These are phyloP conservation scores for Adelognathus sp. DNA, from an alignment of 2,888 invertebrate species.

Conservation along the genomic window DNA sequence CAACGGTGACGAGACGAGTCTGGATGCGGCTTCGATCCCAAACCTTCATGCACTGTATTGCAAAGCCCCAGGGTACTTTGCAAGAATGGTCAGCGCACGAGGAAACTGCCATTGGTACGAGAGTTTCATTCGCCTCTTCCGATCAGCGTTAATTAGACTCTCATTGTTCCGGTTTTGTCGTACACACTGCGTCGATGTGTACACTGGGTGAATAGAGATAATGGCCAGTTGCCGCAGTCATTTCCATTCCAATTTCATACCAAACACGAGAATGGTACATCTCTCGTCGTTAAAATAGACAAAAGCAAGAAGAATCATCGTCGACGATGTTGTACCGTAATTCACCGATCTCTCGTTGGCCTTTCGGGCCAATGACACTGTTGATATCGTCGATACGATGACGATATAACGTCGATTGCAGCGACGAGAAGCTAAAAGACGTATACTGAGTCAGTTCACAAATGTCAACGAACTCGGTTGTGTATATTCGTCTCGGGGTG, in stretches of 20 bases:
- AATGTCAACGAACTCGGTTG: neutral
- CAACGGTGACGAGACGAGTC: slow-evolving; percentile 27
- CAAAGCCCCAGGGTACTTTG: slow-evolving; percentile 12
- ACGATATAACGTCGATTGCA: neutral
- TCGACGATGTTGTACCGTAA: neutral
- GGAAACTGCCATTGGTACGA: slow-evolving; percentile 33
- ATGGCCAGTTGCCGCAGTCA: neutral
- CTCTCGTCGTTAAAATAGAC: neutral
- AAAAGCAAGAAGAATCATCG: neutral
- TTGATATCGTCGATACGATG: neutral
- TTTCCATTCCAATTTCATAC: neutral
- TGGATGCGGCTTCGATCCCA: neutral
- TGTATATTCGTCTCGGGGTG: neutral
- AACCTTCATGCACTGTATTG: neutral
- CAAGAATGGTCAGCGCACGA: slow-evolving; percentile 47
- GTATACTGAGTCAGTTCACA: neutral
- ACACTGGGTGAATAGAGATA: neutral
- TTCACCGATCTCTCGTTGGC: slow-evolving; percentile 18
- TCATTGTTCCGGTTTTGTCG: slow-evolving; percentile 39
- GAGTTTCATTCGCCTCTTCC: slow-evolving; percentile 53
- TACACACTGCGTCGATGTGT: neutral
- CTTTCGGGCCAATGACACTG: neutral
- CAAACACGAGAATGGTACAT: neutral
- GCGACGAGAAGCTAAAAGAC: neutral
- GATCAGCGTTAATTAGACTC: slow-evolving; percentile 54